Conservation (phyloP, 2,113 vertebrate genomes). For the Alexandromys fortis region DNA sequence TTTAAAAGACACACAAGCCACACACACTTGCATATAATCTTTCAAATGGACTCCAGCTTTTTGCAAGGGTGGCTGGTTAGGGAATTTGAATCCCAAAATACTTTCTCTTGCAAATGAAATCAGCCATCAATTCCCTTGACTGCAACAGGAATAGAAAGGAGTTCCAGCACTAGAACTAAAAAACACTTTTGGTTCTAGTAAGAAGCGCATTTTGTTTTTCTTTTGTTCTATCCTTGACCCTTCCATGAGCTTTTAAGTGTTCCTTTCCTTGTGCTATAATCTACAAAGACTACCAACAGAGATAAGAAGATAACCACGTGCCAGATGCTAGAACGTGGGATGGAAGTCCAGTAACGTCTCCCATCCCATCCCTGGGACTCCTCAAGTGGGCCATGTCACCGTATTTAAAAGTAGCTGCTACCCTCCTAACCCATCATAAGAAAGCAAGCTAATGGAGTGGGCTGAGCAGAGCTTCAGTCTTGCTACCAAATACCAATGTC, state of each 20-base stretch:
- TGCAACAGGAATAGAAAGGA: slow-evolving; percentile 64
- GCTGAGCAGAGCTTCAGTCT: slow-evolving; percentile 9
- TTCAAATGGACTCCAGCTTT: slow-evolving; percentile 74
- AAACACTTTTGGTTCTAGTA: slow-evolving; percentile 56
- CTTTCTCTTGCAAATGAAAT: slow-evolving; percentile 70
- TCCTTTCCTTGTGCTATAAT: slow-evolving; percentile 29
- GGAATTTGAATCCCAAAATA: slow-evolving; percentile 73
- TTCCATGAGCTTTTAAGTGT: slow-evolving; percentile 53
- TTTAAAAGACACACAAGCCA: slow-evolving; percentile 77
- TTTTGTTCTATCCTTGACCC: slow-evolving; percentile 53
- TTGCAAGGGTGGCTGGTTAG: slow-evolving; percentile 57
- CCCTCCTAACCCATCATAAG: not conserved
- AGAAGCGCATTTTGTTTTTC: slow-evolving; percentile 39
- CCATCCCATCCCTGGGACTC: not conserved
- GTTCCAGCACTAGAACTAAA: slow-evolving; percentile 55
- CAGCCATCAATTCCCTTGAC: slow-evolving; percentile 59
- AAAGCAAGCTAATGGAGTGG: not conserved
- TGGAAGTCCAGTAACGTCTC: not conserved
- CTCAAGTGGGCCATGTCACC: not conserved
- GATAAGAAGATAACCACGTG: not conserved
- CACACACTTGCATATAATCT: slow-evolving; percentile 60
- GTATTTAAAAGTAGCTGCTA: slow-evolving; percentile 1
- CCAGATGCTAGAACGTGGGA: slow-evolving; percentile 33
- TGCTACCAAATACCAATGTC: not conserved
- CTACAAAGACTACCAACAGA: slow-evolving; percentile 29